Evolutionary conservation across 2,797 vertebrate genomes (phyloP), one percentile per base, ranked within the genome.

Genomic region (Synaphobranchus kaupii): DNA sequence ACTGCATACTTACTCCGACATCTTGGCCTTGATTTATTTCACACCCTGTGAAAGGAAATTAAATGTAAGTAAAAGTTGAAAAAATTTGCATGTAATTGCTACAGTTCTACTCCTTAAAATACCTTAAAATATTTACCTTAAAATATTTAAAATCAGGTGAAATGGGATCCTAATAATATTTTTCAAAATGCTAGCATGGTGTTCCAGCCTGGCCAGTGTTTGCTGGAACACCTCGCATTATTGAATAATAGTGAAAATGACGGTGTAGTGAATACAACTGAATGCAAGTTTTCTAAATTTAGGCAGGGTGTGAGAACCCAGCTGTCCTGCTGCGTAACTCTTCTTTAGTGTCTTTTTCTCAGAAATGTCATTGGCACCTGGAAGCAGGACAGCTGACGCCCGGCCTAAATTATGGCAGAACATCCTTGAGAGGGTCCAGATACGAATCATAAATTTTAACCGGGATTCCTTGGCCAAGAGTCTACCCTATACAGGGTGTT

Each of bases 1-100:
- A 88, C 47, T 34, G 17, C 7, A 56, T 39, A 87, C 90, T 89
- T 88, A 90, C 90, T 90, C 90, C 86, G 90, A 90, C 90, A 91
- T 91, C 54, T 87, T 90, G 89, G 73, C 89, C 66, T 63, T 34
- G 54, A 88, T 39, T 63, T 56, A n/a, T 86, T 71, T 44, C 78
- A 47, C 83, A 8, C 47, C 68, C 89, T 90, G 80, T 86, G 85
- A 86, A 52, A 84, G 0, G 60, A 50, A 85, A 34, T 76, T 3
- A 13, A 5, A 39, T 44, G 12, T 76, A 15, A 76, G 17, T 76
- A 88, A 66, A 3, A 52, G 48, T 47, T 58, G 17, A 17, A 15
- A 25, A 47, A 63, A 25, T 28, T 56, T 68, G 10, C 25, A 50
- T 81, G 56, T 52, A n/a, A 81, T 73, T 85, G 31, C 48, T 68